Evolutionary conservation across 2,888 invertebrate species (phyloP), one percentile per base, ranked within the genome.

Genomic region (Dicyrtoma fusca): DNA sequence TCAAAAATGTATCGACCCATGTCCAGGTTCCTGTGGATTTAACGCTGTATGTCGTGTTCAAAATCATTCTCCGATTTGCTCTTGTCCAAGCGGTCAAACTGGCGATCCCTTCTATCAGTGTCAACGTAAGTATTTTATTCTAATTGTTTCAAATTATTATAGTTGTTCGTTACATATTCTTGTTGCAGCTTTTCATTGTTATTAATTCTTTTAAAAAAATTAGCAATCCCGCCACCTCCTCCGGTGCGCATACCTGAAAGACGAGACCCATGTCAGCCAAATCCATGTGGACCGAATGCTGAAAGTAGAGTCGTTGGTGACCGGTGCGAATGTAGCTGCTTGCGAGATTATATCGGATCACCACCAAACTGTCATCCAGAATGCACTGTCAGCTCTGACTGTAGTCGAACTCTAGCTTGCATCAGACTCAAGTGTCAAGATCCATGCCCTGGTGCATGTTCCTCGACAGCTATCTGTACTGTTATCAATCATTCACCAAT

Each of bases 61-160:
- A 75, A 90, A 91, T 81, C 94, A 94, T 82, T 91, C 91, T 82
- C 93, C 94, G 1, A 88, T 92, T 77, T 95, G 95, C 82, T 90
- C 88, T 78, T 95, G 95, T 59, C 75, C 85, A 86, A 14, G 42
- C 42, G 45, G 55, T 17, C 45, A 45, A 81, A 84, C 85, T 10
- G 90, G 84, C 23, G 82, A 83, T 80, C 82, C 84, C 13, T 81
- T 81, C 61, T 71, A 62, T 25, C 71, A 71, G n/a, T 71, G 71
- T 34, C 17, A 55, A 64, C 55, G 44, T 69, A 53, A 66, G 66
- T 45, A 13, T 45, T 61, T 61, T n/a, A 61, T 14, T 61, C 19
- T 21, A 21, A 25, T 26, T 42, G 8, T 57, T 4, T 23, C 34
- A 49, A 6, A 6, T 49, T 49, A 10, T 17, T 17, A 6, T 49